Base-by-base conservation (phyloP, 2,888 invertebrate genomes). In the Pogonocherus hispidulus region DNA sequence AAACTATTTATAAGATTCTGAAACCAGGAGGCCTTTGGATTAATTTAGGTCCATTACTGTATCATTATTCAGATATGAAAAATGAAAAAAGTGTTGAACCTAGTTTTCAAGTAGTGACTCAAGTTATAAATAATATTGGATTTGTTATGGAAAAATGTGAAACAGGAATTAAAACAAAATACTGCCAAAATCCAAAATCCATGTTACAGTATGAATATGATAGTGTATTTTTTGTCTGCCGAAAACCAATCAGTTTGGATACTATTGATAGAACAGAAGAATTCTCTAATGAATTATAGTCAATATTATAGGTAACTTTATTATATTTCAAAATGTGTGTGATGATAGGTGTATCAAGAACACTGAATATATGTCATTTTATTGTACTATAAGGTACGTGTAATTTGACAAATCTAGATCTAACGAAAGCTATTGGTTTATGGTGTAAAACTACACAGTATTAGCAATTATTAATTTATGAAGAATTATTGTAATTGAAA, bases 161-260 rank as follows among this genome's bases (percentile, higher is more conserved):
- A 79, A 92, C 91, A 0, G 91, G 92, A 11, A 88, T 97, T 0
- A 92, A 92, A 79, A 94, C 96, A 41, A 92, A 93, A 79, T 98
- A 98, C 85, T 94, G 97, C 3, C 97, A 97, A 84, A 98, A 98
- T 85, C 92, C 93, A 0, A 90, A 91, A 69, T 97, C 97, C 0
- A 97, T 98, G 97, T 89, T 98, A 79, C 94, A 94, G 76, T 95
- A 96, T 79, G 93, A 94, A 80, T 98, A 98, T 80, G 92, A 94
- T 80, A 97, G 97, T 63, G 93, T 97, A 0, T 97, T 94, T 86
- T 96, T 98, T 85, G 94, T 97, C 1, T 97, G 96, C 79, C 90
- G 91, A 78, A 98, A 98, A 83, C 93, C 62, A 11, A 22, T 32
- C 3, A 20, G 37, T 32, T 2, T 16, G 16, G 49, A 51, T 4